Evolutionary conservation across 2,797 vertebrate genomes (phyloP), one percentile per base, ranked within the genome.

Genomic region (Florisuga fusca): DNA sequence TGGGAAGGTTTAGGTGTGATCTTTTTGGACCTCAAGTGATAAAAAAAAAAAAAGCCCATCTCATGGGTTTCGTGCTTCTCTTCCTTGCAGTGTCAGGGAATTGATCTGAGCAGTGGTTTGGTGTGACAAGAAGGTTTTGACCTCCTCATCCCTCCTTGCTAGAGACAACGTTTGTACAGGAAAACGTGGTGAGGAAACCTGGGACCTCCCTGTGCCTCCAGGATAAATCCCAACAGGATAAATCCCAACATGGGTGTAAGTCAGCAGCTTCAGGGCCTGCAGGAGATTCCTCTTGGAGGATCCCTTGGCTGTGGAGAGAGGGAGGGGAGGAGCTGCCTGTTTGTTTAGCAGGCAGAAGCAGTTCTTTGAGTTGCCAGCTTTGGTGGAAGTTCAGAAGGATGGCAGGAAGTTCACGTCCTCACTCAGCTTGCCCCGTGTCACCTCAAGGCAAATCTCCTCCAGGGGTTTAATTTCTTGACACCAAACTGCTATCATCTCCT

Each of bases 391-490:
- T 9, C 25, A n/a, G 59, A 16, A 46, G 33, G 51, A 23, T 17
- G 45, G 33, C 5, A 1, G 13, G 57, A 41, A 13, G 38, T 41
- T 41, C 38, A 1, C 5, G 20, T 43, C 57, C 75, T 33, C 5
- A 0, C 7, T 31, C 29, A 0, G 20, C 36, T 25, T 31, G 38
- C 64, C 3, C 83, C 2, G 0, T 2, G 43, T n/a, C 53, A 9
- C 63, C 53, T 66, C 63, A 5, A 20, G 45, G 29, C 57, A 12
- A 3, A 6, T 15, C 33, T 54, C 59, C 0, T 0, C 29, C 7
- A 3, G 57, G 41, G 34, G 5, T 38, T 69, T 43, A 4, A 46
- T 38, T 38, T n/a, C 31, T 20, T 21, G 1, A 17, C 12, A 3
- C 10, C 8, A 33, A 74, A 55, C 82, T 29, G 27, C 51, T 10